Evolutionary conservation across 2,113 vertebrate genomes (phyloP).

Genomic region (Xerus inauris): DNA sequence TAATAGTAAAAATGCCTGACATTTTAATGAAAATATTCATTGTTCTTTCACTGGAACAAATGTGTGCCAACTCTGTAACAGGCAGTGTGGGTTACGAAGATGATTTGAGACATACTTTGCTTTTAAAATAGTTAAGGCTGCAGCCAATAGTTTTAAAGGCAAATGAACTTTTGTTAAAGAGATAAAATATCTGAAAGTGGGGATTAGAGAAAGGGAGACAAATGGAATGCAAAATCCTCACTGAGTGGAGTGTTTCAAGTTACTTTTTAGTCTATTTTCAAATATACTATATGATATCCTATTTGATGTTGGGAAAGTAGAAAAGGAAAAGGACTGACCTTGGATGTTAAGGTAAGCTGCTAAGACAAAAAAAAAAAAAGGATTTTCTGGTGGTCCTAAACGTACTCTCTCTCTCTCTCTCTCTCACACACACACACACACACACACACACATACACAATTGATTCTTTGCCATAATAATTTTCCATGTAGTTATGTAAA

Average conservation of each 20-base stretch:
- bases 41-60: slow-evolving; percentile 45
- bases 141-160: slow-evolving; percentile 14
- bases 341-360: not conserved
- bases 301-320: not conserved
- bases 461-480: not conserved
- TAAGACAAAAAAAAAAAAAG: slow-evolving; percentile 21
- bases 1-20: not conserved
- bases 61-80: not conserved
- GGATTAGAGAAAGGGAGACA: not conserved
- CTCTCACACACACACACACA: not conserved
- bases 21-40: slow-evolving; percentile 53
- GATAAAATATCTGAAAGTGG: slow-evolving; percentile 35
- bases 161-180: slow-evolving; percentile 41
- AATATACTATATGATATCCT: not conserved
- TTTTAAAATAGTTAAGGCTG: slow-evolving; percentile 26
- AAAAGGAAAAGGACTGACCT: slow-evolving; percentile 16
- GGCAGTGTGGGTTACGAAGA: slow-evolving; percentile 18
- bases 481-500: not conserved
- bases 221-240: not conserved
- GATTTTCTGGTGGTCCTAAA: not conserved
- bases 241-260: not conserved
- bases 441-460: not conserved
- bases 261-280: slow-evolving; percentile 18
- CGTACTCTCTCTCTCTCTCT: too few relatives aligned
- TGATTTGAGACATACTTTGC: slow-evolving; percentile 19